A percentile compares a stretch with the other conserved stretches of the same genome.
Evolutionary conservation across 1,140 invertebrate genomes (phyloP).

Genomic region (Drosophila kikkawai): DNA sequence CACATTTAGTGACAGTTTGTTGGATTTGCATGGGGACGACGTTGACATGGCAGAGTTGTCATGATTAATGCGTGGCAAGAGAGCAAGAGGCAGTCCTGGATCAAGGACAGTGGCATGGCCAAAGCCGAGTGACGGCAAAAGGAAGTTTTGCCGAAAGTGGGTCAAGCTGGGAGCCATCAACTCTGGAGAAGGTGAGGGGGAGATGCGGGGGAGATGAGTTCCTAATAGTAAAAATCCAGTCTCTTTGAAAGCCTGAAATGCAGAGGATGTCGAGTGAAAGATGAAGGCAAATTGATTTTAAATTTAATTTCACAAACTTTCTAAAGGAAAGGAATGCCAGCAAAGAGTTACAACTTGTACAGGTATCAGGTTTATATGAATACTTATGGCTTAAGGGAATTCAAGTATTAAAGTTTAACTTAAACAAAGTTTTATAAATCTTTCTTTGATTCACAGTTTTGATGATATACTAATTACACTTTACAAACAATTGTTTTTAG

Average conservation of each 20-base stretch:
- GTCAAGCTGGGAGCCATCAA: slow-evolving; percentile 27
- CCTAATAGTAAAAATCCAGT: slow-evolving; percentile 17
- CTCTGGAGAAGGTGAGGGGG: neutral
- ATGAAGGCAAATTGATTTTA: neutral
- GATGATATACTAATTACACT: neutral
- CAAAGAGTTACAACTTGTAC: neutral
- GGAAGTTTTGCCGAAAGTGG: slow-evolving; percentile 16
- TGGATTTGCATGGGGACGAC: slow-evolving; percentile 70
- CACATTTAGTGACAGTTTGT: slow-evolving; percentile 82
- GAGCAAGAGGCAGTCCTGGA: slow-evolving; percentile 37
- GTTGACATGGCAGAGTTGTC: slow-evolving; percentile 78
- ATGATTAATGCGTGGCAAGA: slow-evolving; percentile 77
- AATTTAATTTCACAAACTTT: slow-evolving; percentile 11
- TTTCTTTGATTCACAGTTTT: neutral
- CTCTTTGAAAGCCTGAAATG: slow-evolving; percentile 10
- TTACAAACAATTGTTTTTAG: neutral
- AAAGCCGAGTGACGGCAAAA: slow-evolving; percentile 27
- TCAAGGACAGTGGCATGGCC: slow-evolving; percentile 29
- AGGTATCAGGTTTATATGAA: neutral
- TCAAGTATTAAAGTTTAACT: no score
- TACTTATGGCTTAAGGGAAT: neutral
- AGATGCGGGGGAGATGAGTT: slow-evolving; percentile 24
- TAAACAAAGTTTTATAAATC: neutral
- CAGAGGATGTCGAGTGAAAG: neutral
- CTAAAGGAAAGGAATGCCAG: neutral